Evolutionary conservation across 2,797 vertebrate genomes (phyloP), one percentile per base, ranked within the genome.

Genomic region (Hydrophis major): DNA sequence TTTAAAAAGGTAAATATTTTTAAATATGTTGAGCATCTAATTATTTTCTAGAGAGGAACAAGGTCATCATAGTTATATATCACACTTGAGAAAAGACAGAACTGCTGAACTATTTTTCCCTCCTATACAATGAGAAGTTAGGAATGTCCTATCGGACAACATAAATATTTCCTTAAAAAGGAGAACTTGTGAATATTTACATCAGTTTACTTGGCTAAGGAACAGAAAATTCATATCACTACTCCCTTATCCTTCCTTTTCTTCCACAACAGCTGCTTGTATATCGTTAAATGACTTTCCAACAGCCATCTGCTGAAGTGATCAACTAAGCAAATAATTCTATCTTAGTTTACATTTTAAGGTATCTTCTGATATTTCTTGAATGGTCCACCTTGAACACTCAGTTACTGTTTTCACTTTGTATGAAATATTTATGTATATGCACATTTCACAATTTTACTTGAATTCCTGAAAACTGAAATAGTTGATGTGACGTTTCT

Each of bases 11-110:
- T 74, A 74, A 74, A 74, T 74, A 74, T 37, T 74, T 37, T 74
- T 74, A 20, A 32, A 69, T 89, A 89, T 92, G 50, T 83, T 89
- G 92, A n/a, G 25, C 47, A 25, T 90, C 89, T 92, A 89, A 61
- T 86, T 63, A 57, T 47, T 89, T 92, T 92, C 47, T 86, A 32
- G 28, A 55, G 18, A 60, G 57, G 28, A 50, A 47, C 60, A 89
- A n/a, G 87, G 88, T 89, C 37, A 89, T 89, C 6, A 28, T 86
- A n/a, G 69, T 89, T 92, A 57, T 83, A 47, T 53, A 87, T 50
- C 61, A 92, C 69, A 89, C 56, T 89, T 89, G 18, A 50, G 56
- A 92, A 47, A 89, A 61, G 57, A 60, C 20, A 89, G 10, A 74
- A 47, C 56, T 89, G 69, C 42, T 86, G 74, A 86, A 86, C 61